Evolutionary conservation across 2,113 vertebrate genomes (phyloP).

Genomic region (Taurulus bubalis): DNA sequence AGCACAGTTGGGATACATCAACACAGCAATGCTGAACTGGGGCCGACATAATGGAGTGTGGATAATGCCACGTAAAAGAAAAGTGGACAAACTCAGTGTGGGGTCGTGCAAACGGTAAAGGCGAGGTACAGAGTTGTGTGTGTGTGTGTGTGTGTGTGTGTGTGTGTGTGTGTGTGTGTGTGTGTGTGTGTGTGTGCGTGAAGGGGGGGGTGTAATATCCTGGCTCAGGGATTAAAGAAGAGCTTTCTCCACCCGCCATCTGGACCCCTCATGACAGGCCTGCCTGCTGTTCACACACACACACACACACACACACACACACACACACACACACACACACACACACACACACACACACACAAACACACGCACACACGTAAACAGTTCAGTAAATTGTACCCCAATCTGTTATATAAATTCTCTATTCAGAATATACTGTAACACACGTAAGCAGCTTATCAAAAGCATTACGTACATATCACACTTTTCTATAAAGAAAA

Average conservation of each 20-base stretch:
- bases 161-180: conserved; percentile 22
- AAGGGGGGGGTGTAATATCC: conserved; percentile 62
- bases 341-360: conserved; percentile 26
- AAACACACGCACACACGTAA: conserved; percentile 19
- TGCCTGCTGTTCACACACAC: conserved; percentile 68
- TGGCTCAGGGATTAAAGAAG: conserved; percentile 75
- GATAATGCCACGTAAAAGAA: conserved; percentile 35
- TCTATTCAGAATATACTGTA: conserved; percentile 29
- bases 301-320: conserved; percentile 30
- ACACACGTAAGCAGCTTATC: conserved; percentile 66
- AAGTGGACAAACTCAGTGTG: conserved; percentile 39
- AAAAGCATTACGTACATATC: conserved; percentile 21
- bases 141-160: conserved; percentile 25
- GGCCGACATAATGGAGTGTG: conserved; percentile 23
- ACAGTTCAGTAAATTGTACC: conserved; percentile 3
- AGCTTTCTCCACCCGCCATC: conserved; percentile 78
- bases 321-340: conserved; percentile 43
- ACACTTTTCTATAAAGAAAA: conserved; percentile 18
- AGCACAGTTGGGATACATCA: not conserved
- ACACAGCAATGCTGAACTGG: not conserved
- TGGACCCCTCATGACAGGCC: conserved; percentile 75
- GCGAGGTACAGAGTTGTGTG: conserved; percentile 17
- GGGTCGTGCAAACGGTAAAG: not conserved
- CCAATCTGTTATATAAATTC: conserved; percentile 40
- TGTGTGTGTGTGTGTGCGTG: not conserved